Base-by-base conservation (phyloP, 2,797 vertebrate species). In the Gorsachius magnificus region DNA sequence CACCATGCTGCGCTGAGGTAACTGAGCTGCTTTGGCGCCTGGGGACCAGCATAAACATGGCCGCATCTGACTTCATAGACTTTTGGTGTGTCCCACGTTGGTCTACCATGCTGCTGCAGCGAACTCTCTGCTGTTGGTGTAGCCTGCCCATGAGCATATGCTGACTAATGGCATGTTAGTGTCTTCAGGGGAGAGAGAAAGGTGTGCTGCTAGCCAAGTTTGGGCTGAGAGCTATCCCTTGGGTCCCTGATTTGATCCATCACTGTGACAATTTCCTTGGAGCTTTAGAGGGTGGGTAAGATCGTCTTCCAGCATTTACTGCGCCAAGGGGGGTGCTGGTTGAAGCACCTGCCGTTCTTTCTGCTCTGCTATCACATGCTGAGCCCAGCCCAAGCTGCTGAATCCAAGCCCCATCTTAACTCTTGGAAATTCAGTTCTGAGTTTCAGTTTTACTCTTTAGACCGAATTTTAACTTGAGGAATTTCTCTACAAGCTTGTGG, bases 161-260 rank as follows among this genome's bases (percentile, higher is more conserved):
- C 69, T 54, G 46, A 46, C 31, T 61, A 50, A 36, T 46, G 75
- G 20, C 66, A 69, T 0, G 0, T 38, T 63, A 43, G 35, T 1
- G 0, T 80, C 91, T 69, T 36, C 46, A 83, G 72, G 43, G 29
- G 74, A 79, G 29, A 57, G 19, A 43, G 25, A 50, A 72, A 65
- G 36, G 38, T 84, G 58, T 53, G 31, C 60, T 89, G 41, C 0
- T 4, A 61, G 50, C 57, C 1, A 0, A 5, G 13, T 69, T 60
- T 63, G 56, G 11, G 35, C 54, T 79, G 70, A 84, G 53, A 78
- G 45, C n/a, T 81, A 51, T 22, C 4, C 12, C 35, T 79, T 33
- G 43, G 28, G 51, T 90, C 28, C 33, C n/a, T 75, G 20, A 18
- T 84, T 68, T 83, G 38, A 56, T 82, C 71, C 12, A 25, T 85